Base-by-base conservation (phyloP, 1,140 invertebrate genomes). In the Aphis craccivora region DNA sequence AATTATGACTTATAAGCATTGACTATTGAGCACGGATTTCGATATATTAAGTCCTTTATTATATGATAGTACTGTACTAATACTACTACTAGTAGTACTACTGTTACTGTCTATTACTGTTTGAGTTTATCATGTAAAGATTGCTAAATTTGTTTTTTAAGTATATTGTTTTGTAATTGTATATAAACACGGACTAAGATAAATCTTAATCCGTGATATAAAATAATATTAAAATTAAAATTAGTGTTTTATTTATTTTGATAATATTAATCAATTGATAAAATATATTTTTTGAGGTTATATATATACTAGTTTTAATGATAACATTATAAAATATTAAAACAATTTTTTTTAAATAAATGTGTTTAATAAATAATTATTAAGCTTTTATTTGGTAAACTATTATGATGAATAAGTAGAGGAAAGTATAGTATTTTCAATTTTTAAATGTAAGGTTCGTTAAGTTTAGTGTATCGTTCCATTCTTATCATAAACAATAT, bases 251-350 rank as follows among this genome's bases (percentile, higher is more conserved):
- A 43, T 51, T 23, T 53, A 23, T 45, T 53, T 37, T 37, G 20
- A 4, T 22, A 45, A n/a, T 48, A 87, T 40, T 35, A 22, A 88
- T 25, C 25, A 90, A 53, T 60, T 67, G 55, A 90, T 67, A 90
- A 90, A 90, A 90, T 43, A 67, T 11, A 43, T 25, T 14, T 43
- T 90, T 90, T 90, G 55, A 90, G 89, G 89, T 90, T 90, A 90
- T 90, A 90, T 67, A n/a, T 67, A n/a, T 43, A 90, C 88, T 2
- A 90, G 11, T 67, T 43, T 55, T 60, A 30, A 60, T 45, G 25
- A 90, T 90, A 89, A 37, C n/a, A 51, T 37, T 37, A 25, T 37
- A 25, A 89, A 89, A 48, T 30, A 35, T 4, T 22, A 35, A 81
- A 7, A 18, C n/a, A 35, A 22, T 37, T 83, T 83, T 81, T 83